These are phyloP conservation scores for Mylabris phalerata DNA, from an alignment of 1,140 invertebrate genomes.

Conservation along the genomic window DNA sequence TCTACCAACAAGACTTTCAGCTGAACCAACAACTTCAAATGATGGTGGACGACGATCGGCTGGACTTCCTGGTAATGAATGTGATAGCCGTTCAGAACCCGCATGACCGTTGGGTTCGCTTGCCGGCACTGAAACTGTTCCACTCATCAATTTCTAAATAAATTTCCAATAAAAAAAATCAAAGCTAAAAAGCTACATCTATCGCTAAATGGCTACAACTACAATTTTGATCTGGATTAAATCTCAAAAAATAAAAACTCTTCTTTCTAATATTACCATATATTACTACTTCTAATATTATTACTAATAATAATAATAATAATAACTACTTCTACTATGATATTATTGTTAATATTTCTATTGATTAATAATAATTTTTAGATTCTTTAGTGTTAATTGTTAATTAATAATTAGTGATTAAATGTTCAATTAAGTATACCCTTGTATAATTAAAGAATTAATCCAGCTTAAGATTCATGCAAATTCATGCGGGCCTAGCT, in stretches of 20 bases:
- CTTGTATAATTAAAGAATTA: too few species aligned
- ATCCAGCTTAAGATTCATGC: conserved; percentile 7
- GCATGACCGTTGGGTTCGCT: conserved; percentile 55
- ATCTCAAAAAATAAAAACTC: too few species aligned
- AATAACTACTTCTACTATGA: too few species aligned
- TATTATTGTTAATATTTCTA: too few species aligned
- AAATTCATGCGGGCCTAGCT: conserved; percentile 14
- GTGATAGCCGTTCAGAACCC: conserved; percentile 57
- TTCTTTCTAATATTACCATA: too few species aligned
- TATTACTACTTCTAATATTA: too few species aligned
- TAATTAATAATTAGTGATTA: too few species aligned
- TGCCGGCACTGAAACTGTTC: conserved; percentile 48
- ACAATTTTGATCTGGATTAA: not conserved
- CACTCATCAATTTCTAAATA: not conserved
- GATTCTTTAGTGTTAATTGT: too few species aligned
- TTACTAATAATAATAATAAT: too few species aligned
- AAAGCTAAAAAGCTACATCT: conserved; percentile 10
- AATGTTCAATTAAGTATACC: too few species aligned
- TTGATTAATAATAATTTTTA: too few species aligned
- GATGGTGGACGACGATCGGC: conserved; percentile 60
- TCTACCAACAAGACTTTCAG: conserved; percentile 87
- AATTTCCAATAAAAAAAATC: not conserved
- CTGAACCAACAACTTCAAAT: conserved; percentile 80
- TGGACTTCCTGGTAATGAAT: conserved; percentile 75
- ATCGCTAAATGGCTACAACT: conserved; percentile 2